A percentile compares a stretch with the other conserved stretches of the same genome.
Evolutionary conservation across 2,797 vertebrate genomes (phyloP).

Genomic region (Numenius phaeopus): DNA sequence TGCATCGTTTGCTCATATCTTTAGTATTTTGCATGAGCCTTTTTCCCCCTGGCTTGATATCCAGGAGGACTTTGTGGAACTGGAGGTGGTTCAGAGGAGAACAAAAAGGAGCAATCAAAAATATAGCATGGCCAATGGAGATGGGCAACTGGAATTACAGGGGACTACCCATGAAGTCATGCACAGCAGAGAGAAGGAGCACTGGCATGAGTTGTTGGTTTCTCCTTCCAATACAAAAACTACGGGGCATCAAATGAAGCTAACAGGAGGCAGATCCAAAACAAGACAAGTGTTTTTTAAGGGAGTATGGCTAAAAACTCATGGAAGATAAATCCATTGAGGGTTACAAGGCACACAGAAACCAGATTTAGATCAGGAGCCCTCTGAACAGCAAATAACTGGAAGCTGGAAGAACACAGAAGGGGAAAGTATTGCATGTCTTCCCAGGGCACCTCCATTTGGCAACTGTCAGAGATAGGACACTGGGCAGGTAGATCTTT

Average conservation of each 20-base stretch:
- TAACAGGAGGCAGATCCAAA: neutral
- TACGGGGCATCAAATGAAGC: neutral
- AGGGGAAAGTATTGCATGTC: rapidly evolving
- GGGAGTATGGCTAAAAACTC: neutral
- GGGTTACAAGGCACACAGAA: neutral
- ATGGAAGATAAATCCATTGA: neutral
- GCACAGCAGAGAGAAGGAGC: neutral
- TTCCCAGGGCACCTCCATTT: neutral
- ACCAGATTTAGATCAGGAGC: neutral
- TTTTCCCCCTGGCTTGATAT: neutral
- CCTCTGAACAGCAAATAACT: neutral
- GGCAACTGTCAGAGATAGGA: neutral
- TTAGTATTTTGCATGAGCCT: neutral
- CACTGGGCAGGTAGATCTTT: neutral
- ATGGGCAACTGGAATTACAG: neutral
- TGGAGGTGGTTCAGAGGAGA: neutral
- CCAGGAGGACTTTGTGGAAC: neutral
- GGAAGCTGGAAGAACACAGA: neutral
- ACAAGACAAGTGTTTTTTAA: neutral
- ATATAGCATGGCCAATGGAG: neutral
- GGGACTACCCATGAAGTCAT: neutral
- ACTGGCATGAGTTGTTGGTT: neutral
- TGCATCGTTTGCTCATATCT: neutral
- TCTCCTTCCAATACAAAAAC: neutral
- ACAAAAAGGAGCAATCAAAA: neutral